Evolutionary conservation across 2,797 vertebrate genomes (phyloP).

Genomic region (Diglossa cyanea): DNA sequence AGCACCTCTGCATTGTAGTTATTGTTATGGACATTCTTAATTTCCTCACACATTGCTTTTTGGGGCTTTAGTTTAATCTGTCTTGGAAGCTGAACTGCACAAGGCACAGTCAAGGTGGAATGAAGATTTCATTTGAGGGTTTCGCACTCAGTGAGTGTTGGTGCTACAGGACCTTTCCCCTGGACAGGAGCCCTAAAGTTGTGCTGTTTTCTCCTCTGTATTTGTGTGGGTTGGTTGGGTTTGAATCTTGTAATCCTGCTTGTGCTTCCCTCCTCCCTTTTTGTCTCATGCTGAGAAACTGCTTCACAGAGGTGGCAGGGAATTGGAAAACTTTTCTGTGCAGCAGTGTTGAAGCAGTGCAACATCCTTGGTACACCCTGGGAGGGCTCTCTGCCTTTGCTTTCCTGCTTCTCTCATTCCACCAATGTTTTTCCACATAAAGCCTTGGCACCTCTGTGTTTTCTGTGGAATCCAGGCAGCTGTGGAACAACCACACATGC

Average conservation of each 20-base stretch:
- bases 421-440: accelerated
- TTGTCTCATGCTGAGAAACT: not conserved
- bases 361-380: not conserved
- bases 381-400: not conserved
- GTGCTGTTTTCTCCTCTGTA: not conserved
- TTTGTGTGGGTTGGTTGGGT: accelerated
- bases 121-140: not conserved
- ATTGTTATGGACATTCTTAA: not conserved
- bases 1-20: accelerated
- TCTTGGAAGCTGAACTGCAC: not conserved
- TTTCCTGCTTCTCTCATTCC: not conserved
- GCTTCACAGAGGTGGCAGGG: not conserved
- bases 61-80: not conserved
- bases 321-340: not conserved
- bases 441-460: not conserved
- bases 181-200: not conserved
- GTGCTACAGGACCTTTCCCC: not conserved
- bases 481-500: not conserved
- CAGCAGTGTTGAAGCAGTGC: not conserved
- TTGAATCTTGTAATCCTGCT: not conserved
- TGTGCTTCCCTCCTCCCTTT: not conserved
- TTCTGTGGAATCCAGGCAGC: not conserved
- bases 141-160: not conserved
- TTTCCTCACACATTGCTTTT: not conserved
- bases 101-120: not conserved